Conservation (phyloP, 2,888 invertebrate species). For the Drosophila nr. perissopoda region DNA sequence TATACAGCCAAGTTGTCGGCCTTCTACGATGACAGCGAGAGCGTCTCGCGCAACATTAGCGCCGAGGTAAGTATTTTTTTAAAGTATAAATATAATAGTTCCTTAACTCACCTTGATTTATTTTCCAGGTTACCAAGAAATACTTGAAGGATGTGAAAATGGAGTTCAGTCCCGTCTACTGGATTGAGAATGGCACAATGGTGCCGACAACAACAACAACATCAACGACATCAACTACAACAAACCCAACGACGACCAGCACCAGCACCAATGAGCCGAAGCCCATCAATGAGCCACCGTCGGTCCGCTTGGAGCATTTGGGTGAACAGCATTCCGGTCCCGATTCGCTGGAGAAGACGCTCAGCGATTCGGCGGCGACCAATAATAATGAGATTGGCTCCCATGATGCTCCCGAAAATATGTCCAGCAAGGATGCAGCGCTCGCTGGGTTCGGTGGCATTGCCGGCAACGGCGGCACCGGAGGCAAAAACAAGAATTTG, state of each 20-base stretch:
- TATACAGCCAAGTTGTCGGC: slow-evolving; percentile 91
- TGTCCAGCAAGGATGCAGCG: slow-evolving; percentile 77
- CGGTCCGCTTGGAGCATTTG: slow-evolving; percentile 79
- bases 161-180: slow-evolving; percentile 91
- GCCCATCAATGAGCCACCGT: slow-evolving; percentile 85
- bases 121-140: slow-evolving; percentile 86
- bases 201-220: slow-evolving; percentile 88
- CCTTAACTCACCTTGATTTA: background rate
- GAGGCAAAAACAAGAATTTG: slow-evolving; percentile 27
- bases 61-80: slow-evolving; percentile 73
- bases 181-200: slow-evolving; percentile 89
- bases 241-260: slow-evolving; percentile 87
- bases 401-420: slow-evolving; percentile 82
- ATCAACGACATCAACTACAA: slow-evolving; percentile 71
- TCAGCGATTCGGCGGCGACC: slow-evolving; percentile 72
- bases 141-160: slow-evolving; percentile 89
- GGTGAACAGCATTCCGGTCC: slow-evolving; percentile 79
- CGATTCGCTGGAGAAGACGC: slow-evolving; percentile 77
- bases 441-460: slow-evolving; percentile 68
- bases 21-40: slow-evolving; percentile 83
- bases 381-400: slow-evolving; percentile 65
- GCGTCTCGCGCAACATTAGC: slow-evolving; percentile 82
- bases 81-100: background rate
- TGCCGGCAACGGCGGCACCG: background rate
- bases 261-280: slow-evolving; percentile 86